Evolutionary conservation across 2,888 invertebrate genomes (phyloP).

Genomic region (Volucella zonaria): DNA sequence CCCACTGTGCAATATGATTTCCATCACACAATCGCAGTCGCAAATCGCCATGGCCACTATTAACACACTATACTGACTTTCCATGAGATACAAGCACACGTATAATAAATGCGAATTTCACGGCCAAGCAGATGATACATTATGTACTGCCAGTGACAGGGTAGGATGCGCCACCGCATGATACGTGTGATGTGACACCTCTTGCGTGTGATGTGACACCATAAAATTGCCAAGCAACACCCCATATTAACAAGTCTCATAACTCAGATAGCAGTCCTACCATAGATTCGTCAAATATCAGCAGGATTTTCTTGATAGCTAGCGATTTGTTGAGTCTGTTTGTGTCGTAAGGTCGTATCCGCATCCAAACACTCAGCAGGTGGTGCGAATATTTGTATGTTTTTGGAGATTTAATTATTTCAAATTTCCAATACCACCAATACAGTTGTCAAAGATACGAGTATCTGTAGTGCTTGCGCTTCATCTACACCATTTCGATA

Average conservation of each 20-base stretch:
- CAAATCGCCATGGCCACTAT: neutral
- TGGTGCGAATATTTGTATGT: neutral
- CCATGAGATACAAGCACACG: too few relatives aligned
- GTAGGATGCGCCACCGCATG: constrained; percentile 47
- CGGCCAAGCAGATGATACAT: constrained; percentile 17
- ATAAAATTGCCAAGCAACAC: constrained; percentile 40
- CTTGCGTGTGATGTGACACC: constrained; percentile 54
- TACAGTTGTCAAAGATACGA: neutral
- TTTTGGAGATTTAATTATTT: neutral
- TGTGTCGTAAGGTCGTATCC: constrained; percentile 1
- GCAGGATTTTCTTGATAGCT: constrained; percentile 42
- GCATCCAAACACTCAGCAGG: neutral
- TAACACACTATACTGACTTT: constrained; percentile 2
- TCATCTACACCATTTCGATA: neutral
- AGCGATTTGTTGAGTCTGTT: constrained; percentile 28
- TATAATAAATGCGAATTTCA: constrained; percentile 30
- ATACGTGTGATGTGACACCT: constrained; percentile 31
- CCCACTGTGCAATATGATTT: constrained; percentile 24
- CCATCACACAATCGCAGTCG: neutral
- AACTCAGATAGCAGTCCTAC: neutral
- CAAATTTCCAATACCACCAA: neutral
- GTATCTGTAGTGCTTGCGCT: neutral
- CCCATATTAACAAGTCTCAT: constrained; percentile 15
- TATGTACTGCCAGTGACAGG: constrained; percentile 38
- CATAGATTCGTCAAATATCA: constrained; percentile 2